Evolutionary conservation across 2,888 invertebrate genomes (phyloP).

Genomic region (Nezara viridula): DNA sequence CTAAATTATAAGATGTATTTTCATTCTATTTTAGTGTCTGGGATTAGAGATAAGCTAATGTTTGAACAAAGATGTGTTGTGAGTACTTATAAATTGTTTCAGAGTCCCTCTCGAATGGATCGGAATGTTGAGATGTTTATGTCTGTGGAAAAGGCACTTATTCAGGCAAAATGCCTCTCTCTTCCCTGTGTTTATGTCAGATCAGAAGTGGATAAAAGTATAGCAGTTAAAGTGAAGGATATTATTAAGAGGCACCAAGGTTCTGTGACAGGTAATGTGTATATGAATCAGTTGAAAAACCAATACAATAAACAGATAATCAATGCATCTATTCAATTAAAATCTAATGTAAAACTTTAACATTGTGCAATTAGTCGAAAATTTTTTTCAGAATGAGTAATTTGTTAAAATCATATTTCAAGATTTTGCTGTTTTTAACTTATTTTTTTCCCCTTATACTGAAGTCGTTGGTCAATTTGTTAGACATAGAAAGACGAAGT

Average conservation of each 20-base stretch:
- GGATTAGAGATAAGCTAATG: neutral
- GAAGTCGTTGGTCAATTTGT: too few species aligned
- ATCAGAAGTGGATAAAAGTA: slow-evolving; percentile 87
- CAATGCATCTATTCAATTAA: too few species aligned
- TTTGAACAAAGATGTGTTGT: slow-evolving; percentile 52
- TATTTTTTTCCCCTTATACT: too few species aligned
- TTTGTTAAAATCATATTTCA: too few species aligned
- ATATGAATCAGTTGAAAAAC: neutral
- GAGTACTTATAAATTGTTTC: slow-evolving; percentile 67
- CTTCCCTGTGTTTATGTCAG: slow-evolving; percentile 86
- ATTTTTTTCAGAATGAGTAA: too few species aligned
- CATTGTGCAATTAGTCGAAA: too few species aligned
- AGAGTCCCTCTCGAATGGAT: slow-evolving; percentile 92
- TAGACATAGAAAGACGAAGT: too few species aligned
- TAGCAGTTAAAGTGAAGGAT: slow-evolving; percentile 86
- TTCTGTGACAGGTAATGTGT: slow-evolving; percentile 74
- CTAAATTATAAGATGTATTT: neutral
- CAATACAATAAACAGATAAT: too few species aligned
- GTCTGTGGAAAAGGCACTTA: slow-evolving; percentile 86
- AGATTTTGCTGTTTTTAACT: too few species aligned
- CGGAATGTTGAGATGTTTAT: slow-evolving; percentile 94
- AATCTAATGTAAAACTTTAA: too few species aligned
- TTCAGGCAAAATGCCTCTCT: slow-evolving; percentile 84
- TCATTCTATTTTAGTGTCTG: neutral
- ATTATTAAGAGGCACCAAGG: slow-evolving; percentile 91